Evolutionary conservation across 2,113 vertebrate genomes (phyloP), one percentile per base, ranked within the genome.

Genomic region (Acrocephalus kingi): DNA sequence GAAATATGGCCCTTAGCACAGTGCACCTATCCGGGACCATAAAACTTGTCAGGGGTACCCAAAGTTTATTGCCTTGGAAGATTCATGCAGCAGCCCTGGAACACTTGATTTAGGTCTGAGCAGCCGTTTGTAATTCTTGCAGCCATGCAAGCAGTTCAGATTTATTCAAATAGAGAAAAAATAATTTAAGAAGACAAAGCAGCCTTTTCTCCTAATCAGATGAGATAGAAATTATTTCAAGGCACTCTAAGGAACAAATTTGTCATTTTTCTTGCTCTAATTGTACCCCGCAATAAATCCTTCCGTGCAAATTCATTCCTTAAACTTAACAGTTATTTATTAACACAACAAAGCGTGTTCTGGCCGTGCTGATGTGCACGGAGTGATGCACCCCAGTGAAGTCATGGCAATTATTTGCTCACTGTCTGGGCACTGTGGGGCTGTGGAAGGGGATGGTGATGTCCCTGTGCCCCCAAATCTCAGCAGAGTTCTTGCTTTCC

Each of bases 21-120:
- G 56, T 24, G 87, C 66, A 92, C 80, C 91, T 77, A 88, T 89
- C 93, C 77, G 13, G 43, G 43, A 82, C 58, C 91, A 82, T 95
- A 97, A 94, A 95, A 96, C 92, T 94, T 97, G 95, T 95, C 95
- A 93, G 63, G 89, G 87, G 73, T 72, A 95, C 81, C 89, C 82
- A 94, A 95, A 93, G 77, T 96, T 93, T 96, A 97, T 91, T 89
- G 89, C 93, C 78, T 95, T 4, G 55, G 56, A 93, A 97, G 95
- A 96, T 96, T 96, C 94, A 95, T 88, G 71, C 82, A 74, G 77
- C 93, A 80, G 3, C 72, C 43, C 67, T 88, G 82, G 74, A 90
- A 90, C 73, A 33, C 73, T 91, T 93, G 94, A 97, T 96, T 96
- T 96, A 95, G 85, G 92, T 21, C 82, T 84, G 84, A 92, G 78